These are phyloP conservation scores for Myotis daubentonii DNA, from an alignment of 2,797 vertebrate species.

Conservation along the genomic window DNA sequence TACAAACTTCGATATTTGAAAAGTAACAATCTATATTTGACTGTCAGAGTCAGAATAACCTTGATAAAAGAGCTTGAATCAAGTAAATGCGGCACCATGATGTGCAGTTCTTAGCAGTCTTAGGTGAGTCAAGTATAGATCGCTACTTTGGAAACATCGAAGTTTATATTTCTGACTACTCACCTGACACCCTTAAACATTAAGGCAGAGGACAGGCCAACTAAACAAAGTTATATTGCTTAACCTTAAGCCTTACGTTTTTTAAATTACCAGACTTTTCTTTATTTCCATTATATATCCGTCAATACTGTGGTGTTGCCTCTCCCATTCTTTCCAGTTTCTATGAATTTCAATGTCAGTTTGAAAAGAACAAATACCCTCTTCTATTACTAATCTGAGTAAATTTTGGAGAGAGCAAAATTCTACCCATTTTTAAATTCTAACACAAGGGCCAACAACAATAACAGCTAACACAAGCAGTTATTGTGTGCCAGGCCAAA, in stretches of 20 bases:
- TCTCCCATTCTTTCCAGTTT: slow-evolving; percentile 17
- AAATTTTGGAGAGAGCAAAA: slow-evolving; percentile 9
- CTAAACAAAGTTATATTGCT: background rate
- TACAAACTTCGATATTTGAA: background rate
- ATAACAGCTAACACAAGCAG: background rate
- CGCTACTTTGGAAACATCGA: background rate
- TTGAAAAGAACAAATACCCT: slow-evolving; percentile 13
- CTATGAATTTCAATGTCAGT: slow-evolving; percentile 40
- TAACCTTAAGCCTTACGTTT: background rate
- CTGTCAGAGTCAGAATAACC: background rate
- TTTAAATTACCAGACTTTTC: background rate
- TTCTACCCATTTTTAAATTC: slow-evolving; percentile 37
- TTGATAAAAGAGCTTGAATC: background rate
- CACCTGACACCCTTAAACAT: background rate
- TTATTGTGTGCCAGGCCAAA: background rate
- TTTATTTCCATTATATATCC: background rate
- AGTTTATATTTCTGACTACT: background rate
- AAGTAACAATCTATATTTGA: background rate
- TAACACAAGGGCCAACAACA: background rate
- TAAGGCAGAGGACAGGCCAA: background rate
- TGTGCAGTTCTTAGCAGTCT: background rate
- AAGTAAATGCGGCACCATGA: background rate
- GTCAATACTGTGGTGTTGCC: background rate
- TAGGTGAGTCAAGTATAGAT: background rate
- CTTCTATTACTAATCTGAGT: background rate